Conservation (phyloP, 2,113 vertebrate species). For the Protobothrops flavoviridis region DNA sequence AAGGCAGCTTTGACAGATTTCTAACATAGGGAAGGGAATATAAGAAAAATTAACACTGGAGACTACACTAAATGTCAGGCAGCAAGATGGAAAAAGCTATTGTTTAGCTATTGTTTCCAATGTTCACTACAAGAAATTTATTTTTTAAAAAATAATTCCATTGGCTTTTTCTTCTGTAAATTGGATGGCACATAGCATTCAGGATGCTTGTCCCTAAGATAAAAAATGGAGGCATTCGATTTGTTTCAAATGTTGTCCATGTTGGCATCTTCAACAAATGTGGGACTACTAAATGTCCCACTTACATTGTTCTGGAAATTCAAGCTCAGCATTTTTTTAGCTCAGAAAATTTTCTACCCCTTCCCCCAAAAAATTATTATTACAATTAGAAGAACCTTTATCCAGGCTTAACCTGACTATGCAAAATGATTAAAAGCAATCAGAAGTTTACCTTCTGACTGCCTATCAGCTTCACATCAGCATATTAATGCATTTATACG, state of each 20-base stretch:
- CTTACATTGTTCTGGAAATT: background rate
- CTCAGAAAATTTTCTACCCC: background rate
- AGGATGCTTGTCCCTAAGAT: background rate
- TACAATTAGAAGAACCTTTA: background rate
- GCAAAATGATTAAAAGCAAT: background rate
- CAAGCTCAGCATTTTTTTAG: background rate
- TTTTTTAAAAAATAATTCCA: background rate
- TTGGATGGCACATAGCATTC: background rate
- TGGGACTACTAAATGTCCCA: background rate
- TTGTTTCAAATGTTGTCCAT: background rate
- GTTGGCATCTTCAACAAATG: background rate
- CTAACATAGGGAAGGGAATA: background rate
- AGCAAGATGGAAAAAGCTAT: background rate
- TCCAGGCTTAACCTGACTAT: background rate
- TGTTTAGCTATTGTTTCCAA: background rate
- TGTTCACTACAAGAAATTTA: background rate
- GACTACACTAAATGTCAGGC: background rate
- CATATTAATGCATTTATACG: background rate
- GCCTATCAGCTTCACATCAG: background rate
- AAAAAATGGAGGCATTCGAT: background rate
- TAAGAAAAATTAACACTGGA: background rate
- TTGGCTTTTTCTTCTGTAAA: background rate
- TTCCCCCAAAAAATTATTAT: background rate
- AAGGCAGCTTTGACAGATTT: background rate
- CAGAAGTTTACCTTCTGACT: background rate